phyloP scores from a whole-genome alignment of 2,888 invertebrate species.

The Ochropleura leucogaster region DNA sequence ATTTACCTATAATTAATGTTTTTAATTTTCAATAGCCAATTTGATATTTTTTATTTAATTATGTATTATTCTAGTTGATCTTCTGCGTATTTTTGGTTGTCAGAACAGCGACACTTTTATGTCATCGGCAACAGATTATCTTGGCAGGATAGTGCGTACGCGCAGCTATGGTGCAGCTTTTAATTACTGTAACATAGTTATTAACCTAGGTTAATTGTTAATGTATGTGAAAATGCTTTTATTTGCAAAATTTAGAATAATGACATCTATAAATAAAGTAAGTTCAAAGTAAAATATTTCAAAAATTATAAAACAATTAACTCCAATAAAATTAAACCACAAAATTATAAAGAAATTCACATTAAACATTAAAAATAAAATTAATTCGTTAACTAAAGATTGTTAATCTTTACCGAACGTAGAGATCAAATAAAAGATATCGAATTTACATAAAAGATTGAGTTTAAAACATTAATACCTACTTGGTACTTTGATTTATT shows the following conservation, averaged over 20 bases:
- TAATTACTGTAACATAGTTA: background rate
- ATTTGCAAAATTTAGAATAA: background rate
- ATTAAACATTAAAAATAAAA: conserved; percentile 45
- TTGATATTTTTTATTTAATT: too few species aligned
- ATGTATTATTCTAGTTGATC: conserved; percentile 3
- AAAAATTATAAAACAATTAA: conserved; percentile 29
- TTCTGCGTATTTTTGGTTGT: conserved; percentile 19
- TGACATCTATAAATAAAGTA: background rate
- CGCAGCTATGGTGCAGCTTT: conserved; percentile 31
- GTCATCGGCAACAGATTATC: conserved; percentile 74
- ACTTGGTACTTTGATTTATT: conserved; percentile 25
- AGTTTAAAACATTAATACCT: conserved; percentile 12
- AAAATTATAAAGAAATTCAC: conserved; percentile 16
- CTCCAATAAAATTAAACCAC: conserved; percentile 4
- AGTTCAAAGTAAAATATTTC: background rate
- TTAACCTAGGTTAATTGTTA: conserved; percentile 5
- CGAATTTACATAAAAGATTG: conserved; percentile 41
- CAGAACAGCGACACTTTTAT: conserved; percentile 77
- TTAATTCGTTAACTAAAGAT: conserved; percentile 34
- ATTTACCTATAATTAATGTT: too few species aligned
- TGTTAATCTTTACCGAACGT: conserved; percentile 29
- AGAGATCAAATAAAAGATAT: conserved; percentile 45
- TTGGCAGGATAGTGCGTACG: conserved; percentile 30
- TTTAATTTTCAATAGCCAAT: too few species aligned
- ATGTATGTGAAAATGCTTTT: background rate